These are phyloP conservation scores for Carassius auratus DNA, from an alignment of 2,113 vertebrate genomes.

Conservation along the genomic window DNA sequence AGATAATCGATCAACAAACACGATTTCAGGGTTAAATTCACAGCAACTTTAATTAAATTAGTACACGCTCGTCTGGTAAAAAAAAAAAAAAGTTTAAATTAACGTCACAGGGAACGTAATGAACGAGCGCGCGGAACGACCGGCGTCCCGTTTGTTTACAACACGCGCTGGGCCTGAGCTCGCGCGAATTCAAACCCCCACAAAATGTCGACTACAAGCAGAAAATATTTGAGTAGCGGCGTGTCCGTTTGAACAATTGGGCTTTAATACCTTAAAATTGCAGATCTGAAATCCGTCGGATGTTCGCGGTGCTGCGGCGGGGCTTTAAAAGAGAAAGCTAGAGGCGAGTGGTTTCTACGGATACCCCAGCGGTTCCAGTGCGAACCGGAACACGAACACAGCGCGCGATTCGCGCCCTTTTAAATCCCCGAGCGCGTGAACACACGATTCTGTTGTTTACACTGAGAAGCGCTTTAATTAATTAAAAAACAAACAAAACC, in stretches of 20 bases:
- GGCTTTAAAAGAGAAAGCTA: slow-evolving; percentile 32
- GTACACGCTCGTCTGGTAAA: not conserved
- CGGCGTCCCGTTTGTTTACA: slow-evolving; percentile 43
- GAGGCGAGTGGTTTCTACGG: slow-evolving; percentile 51
- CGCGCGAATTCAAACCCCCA: not conserved
- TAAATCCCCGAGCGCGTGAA: slow-evolving; percentile 58
- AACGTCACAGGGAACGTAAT: not conserved
- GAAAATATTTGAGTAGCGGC: not conserved
- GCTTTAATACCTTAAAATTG: not conserved
- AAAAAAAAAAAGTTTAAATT: not conserved
- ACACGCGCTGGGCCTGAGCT: slow-evolving; percentile 19
- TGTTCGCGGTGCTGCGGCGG: not conserved
- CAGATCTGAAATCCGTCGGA: not conserved
- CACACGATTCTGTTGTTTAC: slow-evolving; percentile 48
- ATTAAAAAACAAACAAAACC: not conserved
- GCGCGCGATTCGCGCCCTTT: slow-evolving; percentile 71
- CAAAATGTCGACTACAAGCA: not conserved
- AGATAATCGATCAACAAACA: not conserved
- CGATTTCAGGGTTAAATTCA: not conserved
- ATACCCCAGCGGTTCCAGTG: slow-evolving; percentile 46
- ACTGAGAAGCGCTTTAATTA: slow-evolving; percentile 22
- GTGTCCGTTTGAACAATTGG: not conserved
- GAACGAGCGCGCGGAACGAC: not conserved
- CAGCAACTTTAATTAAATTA: not conserved
- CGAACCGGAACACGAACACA: slow-evolving; percentile 45